Evolutionary conservation across 2,888 invertebrate species (phyloP).

Genomic region (Ormyrus nitidulus): DNA sequence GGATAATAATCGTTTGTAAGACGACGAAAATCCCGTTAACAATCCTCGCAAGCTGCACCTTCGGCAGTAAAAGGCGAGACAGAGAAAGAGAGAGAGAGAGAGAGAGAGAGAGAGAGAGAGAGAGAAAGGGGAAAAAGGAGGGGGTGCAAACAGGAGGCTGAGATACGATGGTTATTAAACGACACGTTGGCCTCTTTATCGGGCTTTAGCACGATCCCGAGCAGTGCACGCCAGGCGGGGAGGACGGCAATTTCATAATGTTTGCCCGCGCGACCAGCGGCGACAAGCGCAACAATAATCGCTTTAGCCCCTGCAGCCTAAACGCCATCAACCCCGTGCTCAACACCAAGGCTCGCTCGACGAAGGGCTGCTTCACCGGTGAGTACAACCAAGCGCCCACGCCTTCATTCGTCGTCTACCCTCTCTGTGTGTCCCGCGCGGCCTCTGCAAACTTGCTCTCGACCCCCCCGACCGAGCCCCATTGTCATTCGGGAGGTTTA

Average conservation of each 20-base stretch:
- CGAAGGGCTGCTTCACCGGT: conserved; percentile 96
- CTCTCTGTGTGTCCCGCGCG: neutral
- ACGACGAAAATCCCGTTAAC: neutral
- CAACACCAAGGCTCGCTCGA: conserved; percentile 92
- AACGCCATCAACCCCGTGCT: conserved; percentile 94
- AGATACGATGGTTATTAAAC: conserved; percentile 53
- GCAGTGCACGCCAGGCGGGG: conserved; percentile 94
- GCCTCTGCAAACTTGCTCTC: no score
- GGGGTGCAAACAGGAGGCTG: conserved; percentile 5
- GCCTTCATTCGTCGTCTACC: conserved; percentile 7
- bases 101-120: conserved; percentile 13
- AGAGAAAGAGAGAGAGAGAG: conserved; percentile 18
- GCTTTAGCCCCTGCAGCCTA: conserved; percentile 93
- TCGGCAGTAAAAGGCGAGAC: neutral
- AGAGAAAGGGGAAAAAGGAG: neutral
- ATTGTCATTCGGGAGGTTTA: conserved; percentile 30
- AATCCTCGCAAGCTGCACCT: neutral
- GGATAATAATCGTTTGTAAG: conserved; percentile 10
- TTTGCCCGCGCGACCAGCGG: conserved; percentile 99
- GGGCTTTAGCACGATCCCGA: conserved; percentile 92
- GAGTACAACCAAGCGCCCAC: conserved; percentile 59
- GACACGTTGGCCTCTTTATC: conserved; percentile 57
- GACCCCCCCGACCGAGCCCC: neutral
- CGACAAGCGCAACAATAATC: conserved; percentile 97
- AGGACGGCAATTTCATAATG: conserved; percentile 99